Percentiles rank a stretch among this genome's conserved stretches.
Conservation (phyloP, 2,797 vertebrate species). For the Poeciliopsis infans region DNA sequence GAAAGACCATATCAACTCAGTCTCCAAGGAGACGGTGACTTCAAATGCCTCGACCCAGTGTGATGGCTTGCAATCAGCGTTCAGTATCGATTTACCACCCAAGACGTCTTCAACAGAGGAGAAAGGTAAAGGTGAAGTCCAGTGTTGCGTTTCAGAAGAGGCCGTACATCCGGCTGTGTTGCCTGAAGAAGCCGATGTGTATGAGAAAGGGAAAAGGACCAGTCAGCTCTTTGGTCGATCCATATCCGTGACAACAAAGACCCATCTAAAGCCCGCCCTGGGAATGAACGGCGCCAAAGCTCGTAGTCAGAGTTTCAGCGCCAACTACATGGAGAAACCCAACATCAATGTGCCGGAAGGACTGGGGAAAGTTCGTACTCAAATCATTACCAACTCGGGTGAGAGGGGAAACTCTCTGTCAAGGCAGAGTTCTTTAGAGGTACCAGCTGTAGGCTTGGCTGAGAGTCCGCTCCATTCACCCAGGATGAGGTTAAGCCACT, state of each 20-base stretch:
- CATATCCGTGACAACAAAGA: conserved; percentile 85
- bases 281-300: conserved; percentile 96
- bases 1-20: conserved; percentile 90
- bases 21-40: conserved; percentile 83
- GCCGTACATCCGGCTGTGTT: conserved; percentile 48
- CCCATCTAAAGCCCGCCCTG: conserved; percentile 89
- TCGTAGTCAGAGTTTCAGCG: conserved; percentile 92
- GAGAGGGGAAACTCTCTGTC: conserved; percentile 90
- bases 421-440: conserved; percentile 83
- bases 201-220: conserved; percentile 76
- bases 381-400: conserved; percentile 92
- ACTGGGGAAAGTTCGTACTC: conserved; percentile 85
- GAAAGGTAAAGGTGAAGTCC: conserved; percentile 64
- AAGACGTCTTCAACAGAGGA: conserved; percentile 54
- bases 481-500: conserved; percentile 72
- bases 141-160: conserved; percentile 54
- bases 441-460: conserved; percentile 40
- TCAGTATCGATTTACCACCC: conserved; percentile 50
- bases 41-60: conserved; percentile 67
- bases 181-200: conserved; percentile 52
- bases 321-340: conserved; percentile 84
- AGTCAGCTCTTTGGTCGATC: conserved; percentile 85
- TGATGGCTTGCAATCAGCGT: conserved; percentile 56
- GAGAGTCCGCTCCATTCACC: conserved; percentile 69
- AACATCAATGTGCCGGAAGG: conserved; percentile 77